A percentile compares a stretch with the other conserved stretches of the same genome.
Evolutionary conservation across 2,797 vertebrate species (phyloP).

Genomic region (Eremophila alpestris): DNA sequence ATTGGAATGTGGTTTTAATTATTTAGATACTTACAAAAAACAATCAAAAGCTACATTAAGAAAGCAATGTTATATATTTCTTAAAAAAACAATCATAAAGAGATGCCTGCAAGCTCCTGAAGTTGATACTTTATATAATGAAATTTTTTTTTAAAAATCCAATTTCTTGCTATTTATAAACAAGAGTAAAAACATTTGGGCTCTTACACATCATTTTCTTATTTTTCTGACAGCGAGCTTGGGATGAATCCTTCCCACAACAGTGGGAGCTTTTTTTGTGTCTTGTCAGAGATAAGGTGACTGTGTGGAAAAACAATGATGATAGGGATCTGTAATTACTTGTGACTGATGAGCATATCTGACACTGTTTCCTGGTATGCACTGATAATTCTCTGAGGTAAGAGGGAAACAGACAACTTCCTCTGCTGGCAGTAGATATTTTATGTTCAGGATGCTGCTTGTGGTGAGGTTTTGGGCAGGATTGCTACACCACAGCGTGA

Average conservation of each 20-base stretch:
- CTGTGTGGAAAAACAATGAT: conserved; percentile 32
- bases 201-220: not conserved
- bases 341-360: conserved; percentile 43
- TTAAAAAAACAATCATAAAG: not conserved
- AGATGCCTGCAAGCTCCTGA: not conserved
- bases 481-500: not conserved
- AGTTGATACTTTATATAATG: not conserved
- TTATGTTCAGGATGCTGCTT: conserved; percentile 32
- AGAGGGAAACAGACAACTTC: not conserved
- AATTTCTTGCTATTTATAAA: not conserved
- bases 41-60: not conserved
- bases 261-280: not conserved
- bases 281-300: conserved; percentile 44
- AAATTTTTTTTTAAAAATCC: not conserved
- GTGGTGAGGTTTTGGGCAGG: not conserved
- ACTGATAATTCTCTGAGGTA: not conserved
- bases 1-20: not conserved
- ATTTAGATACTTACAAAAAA: not conserved
- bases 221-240: not conserved
- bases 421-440: not conserved
- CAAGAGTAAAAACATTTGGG: not conserved
- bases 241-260: not conserved
- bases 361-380: conserved; percentile 23
- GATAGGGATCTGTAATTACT: conserved; percentile 51
- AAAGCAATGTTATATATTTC: not conserved